Evolutionary conservation across 2,888 invertebrate species (phyloP).

Genomic region (Helicoverpa assulta): DNA sequence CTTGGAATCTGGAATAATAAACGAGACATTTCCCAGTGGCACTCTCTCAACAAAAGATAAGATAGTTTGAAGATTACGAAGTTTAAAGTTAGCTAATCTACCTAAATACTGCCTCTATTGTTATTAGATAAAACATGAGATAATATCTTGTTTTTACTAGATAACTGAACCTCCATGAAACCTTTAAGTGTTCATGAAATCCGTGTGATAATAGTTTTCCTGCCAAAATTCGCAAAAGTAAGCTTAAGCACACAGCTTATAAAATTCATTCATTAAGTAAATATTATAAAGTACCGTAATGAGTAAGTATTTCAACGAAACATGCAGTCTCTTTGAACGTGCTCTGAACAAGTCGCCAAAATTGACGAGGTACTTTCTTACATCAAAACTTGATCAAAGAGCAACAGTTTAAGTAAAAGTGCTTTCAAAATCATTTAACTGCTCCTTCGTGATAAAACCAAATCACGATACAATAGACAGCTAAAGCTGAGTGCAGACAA

Average conservation of each 20-base stretch:
- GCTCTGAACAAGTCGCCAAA: conserved; percentile 26
- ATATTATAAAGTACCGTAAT: conserved; percentile 18
- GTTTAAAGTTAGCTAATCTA: conserved; percentile 39
- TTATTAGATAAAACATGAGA: conserved; percentile 46
- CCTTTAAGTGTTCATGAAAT: conserved; percentile 16
- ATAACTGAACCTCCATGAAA: conserved; percentile 16
- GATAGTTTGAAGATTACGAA: conserved; percentile 24
- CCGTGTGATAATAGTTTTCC: conserved; percentile 21
- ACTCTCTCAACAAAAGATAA: conserved; percentile 37
- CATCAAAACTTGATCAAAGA: conserved; percentile 32
- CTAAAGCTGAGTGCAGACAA: conserved; percentile 26
- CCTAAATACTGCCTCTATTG: conserved; percentile 39
- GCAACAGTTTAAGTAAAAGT: conserved; percentile 30
- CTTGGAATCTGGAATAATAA: conserved; percentile 17
- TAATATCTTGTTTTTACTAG: conserved; percentile 32
- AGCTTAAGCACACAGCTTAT: no score
- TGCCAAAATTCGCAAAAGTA: no score
- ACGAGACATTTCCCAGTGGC: conserved; percentile 19
- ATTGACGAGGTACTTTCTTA: conserved; percentile 6
- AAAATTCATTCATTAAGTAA: no score
- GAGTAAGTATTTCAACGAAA: conserved; percentile 6
- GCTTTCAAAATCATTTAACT: conserved; percentile 29
- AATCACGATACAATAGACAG: conserved; percentile 8
- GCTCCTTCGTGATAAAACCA: conserved; percentile 10
- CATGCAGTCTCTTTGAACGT: conserved; percentile 25